These are phyloP conservation scores for Chauna torquata DNA, from an alignment of 2,113 vertebrate species.

Conservation along the genomic window DNA sequence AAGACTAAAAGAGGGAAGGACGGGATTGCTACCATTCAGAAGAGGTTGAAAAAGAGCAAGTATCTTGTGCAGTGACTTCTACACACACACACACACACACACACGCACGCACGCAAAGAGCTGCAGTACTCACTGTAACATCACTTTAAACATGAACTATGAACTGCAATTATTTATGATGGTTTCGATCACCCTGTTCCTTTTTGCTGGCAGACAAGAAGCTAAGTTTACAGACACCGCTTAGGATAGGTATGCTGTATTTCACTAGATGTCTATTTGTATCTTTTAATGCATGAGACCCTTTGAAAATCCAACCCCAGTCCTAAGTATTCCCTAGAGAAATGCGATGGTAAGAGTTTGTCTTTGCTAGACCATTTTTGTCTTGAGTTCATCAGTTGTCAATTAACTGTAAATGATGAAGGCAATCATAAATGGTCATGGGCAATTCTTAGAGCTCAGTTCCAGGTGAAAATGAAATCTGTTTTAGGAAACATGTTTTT, in stretches of 20 bases:
- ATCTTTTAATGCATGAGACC: neutral
- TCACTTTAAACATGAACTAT: neutral
- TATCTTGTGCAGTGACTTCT: neutral
- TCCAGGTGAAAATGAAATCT: neutral
- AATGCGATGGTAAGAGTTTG: neutral
- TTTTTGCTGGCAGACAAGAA: neutral
- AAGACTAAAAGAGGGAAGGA: neutral
- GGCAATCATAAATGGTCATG: neutral
- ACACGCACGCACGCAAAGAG: neutral
- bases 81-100: neutral
- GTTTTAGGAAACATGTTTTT: neutral
- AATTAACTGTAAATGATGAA: neutral
- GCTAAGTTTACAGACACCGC: neutral
- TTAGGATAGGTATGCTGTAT: neutral
- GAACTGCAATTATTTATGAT: neutral
- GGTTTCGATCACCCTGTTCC: neutral
- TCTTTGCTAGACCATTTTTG: neutral
- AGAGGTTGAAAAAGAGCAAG: neutral
- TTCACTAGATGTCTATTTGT: neutral
- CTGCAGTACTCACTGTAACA: neutral
- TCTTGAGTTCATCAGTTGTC: neutral
- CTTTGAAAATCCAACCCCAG: neutral
- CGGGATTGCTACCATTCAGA: neutral
- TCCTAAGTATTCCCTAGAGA: neutral
- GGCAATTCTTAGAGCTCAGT: neutral